Percentiles rank a stretch among this genome's conserved stretches.
Evolutionary conservation across 35 echinoderm and acorn worm genomes (phyloP).

Genomic region (Diadema setosum): DNA sequence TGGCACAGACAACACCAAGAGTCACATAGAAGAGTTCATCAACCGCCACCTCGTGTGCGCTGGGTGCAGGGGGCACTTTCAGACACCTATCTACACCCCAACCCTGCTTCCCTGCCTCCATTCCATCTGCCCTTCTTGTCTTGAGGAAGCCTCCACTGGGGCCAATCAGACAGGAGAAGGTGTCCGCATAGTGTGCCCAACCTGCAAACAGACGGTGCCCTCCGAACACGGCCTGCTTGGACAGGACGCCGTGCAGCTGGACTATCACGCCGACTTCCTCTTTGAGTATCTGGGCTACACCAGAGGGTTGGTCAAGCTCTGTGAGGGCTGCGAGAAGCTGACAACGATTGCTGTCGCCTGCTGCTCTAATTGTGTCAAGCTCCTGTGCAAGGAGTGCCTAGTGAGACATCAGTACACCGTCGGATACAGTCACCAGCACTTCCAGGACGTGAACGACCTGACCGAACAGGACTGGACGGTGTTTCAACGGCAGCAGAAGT

Average conservation of each 20-base stretch:
- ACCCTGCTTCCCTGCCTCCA: constrained; percentile 14
- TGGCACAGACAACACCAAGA: neutral
- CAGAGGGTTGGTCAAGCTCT: neutral
- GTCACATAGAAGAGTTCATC: neutral
- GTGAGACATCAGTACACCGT: constrained; percentile 41
- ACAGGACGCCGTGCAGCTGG: neutral
- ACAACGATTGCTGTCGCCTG: constrained; percentile 20
- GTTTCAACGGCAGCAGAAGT: constrained; percentile 12
- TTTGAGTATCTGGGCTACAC: constrained; percentile 27
- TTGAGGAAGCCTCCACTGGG: neutral
- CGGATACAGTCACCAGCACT: constrained; percentile 33
- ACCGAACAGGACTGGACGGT: neutral
- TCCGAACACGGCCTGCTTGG: neutral
- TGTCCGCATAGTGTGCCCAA: constrained; percentile 3
- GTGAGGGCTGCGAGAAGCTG: constrained; percentile 40
- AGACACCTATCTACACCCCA: neutral
- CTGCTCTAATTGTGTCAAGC: constrained; percentile 33
- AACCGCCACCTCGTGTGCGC: neutral
- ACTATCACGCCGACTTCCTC: constrained; percentile 29
- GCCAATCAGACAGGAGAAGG: neutral
- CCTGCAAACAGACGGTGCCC: constrained; percentile 18
- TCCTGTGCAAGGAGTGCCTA: constrained; percentile 47
- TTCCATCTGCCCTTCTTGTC: neutral
- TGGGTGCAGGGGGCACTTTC: neutral
- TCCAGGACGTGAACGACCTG: constrained; percentile 29